A percentile compares a stretch with the other conserved stretches of the same genome.
Conservation (phyloP, 2,888 invertebrate genomes). For the Terebella lapidaria region DNA sequence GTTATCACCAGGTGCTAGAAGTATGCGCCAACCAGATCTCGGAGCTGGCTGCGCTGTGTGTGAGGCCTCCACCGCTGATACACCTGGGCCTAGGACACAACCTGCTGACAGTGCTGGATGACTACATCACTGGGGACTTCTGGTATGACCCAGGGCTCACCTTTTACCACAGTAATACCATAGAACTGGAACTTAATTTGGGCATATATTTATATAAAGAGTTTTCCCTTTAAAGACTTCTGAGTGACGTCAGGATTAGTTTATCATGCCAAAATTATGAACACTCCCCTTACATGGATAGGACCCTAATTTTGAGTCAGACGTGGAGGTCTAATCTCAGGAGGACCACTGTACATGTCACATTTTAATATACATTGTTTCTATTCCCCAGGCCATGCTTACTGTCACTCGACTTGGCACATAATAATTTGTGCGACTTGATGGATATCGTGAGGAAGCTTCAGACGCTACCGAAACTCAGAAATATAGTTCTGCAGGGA, state of each 20-base stretch:
- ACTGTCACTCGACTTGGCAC: constrained; percentile 47
- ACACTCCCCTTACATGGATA: too few relatives aligned
- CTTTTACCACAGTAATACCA: too few relatives aligned
- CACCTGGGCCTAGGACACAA: constrained; percentile 50
- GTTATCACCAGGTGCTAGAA: constrained; percentile 41
- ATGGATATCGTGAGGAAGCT: constrained; percentile 41
- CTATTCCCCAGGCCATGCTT: constrained; percentile 49
- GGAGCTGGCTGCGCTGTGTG: constrained; percentile 41
- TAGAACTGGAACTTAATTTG: too few relatives aligned
- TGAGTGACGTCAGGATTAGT: too few relatives aligned
- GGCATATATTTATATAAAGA: too few relatives aligned
- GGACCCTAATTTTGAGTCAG: too few relatives aligned
- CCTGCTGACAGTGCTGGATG: constrained; percentile 37
- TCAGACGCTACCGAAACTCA: constrained; percentile 40
- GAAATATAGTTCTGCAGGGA: constrained; percentile 46
- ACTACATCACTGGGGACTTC: constrained; percentile 42
- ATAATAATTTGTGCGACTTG: constrained; percentile 48
- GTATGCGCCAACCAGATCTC: constrained; percentile 48
- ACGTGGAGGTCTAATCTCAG: too few relatives aligned
- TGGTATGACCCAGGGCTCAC: too few relatives aligned
- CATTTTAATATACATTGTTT: too few relatives aligned
- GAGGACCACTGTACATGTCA: too few relatives aligned
- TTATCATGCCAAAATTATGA: too few relatives aligned
- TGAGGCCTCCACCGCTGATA: constrained; percentile 36
- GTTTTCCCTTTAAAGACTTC: too few relatives aligned